Evolutionary conservation across 2,888 invertebrate species (phyloP).

Genomic region (Chymomyza amoena): DNA sequence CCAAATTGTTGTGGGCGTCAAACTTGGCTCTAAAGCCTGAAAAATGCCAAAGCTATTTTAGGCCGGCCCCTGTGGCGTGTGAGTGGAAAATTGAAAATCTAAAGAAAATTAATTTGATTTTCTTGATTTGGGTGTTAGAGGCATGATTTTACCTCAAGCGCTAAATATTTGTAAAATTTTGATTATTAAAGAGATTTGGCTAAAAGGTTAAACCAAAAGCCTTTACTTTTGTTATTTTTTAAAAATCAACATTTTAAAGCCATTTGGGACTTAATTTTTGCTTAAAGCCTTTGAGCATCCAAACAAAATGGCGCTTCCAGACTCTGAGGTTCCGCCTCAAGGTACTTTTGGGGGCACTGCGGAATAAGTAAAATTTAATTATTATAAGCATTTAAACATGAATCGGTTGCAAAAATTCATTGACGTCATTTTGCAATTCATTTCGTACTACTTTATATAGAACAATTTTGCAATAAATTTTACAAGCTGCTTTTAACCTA

Average conservation of each 20-base stretch:
- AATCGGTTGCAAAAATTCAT: background rate
- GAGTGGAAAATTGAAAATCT: background rate
- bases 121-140: background rate
- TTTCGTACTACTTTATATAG: background rate
- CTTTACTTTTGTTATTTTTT: no score
- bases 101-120: background rate
- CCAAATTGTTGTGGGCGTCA: background rate
- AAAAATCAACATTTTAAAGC: no score
- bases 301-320: no score
- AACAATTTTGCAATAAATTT: conserved; percentile 32
- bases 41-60: background rate
- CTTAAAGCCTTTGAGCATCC: no score
- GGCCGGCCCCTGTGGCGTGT: background rate
- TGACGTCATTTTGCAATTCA: background rate
- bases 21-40: background rate
- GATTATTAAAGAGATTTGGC: no score
- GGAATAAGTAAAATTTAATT: no score
- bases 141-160: no score
- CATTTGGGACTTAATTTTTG: no score
- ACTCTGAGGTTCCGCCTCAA: background rate
- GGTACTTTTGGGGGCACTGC: no score
- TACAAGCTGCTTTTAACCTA: conserved; percentile 14
- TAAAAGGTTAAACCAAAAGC: no score
- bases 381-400: background rate
- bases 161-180: no score